A percentile compares a stretch with the other conserved stretches of the same genome.
Conservation (phyloP, 2,888 invertebrate species). For the Empis stercorea region DNA sequence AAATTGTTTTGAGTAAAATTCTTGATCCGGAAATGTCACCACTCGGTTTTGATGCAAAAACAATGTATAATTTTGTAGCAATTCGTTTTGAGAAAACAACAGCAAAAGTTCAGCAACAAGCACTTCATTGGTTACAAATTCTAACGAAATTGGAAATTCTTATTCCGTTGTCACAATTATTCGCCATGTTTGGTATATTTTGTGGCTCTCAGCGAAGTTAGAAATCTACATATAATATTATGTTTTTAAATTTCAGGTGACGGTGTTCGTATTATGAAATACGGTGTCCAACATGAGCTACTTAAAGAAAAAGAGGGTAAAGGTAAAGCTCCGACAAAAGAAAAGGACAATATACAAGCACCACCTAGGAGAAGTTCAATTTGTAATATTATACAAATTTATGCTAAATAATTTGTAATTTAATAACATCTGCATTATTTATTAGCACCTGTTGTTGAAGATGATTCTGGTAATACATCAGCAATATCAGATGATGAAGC, state of each 20-base stretch:
- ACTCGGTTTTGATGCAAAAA: slow-evolving; percentile 83
- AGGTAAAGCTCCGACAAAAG: slow-evolving; percentile 25
- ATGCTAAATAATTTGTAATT: not conserved
- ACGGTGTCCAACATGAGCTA: slow-evolving; percentile 37
- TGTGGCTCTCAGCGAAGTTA: no score
- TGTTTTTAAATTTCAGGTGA: slow-evolving; percentile 35
- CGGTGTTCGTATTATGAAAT: slow-evolving; percentile 65
- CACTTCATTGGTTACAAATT: slow-evolving; percentile 76
- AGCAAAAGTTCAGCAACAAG: slow-evolving; percentile 75
- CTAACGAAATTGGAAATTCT: slow-evolving; percentile 80
- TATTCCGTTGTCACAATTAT: slow-evolving; percentile 74
- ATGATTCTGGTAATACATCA: slow-evolving; percentile 53
- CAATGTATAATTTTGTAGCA: slow-evolving; percentile 89
- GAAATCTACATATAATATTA: no score
- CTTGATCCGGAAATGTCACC: slow-evolving; percentile 94
- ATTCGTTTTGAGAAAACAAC: slow-evolving; percentile 68
- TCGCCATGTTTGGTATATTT: slow-evolving; percentile 60
- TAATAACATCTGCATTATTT: not conserved
- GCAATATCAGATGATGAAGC: slow-evolving; percentile 57
- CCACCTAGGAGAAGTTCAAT: slow-evolving; percentile 40
- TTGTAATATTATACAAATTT: slow-evolving; percentile 31
- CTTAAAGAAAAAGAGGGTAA: slow-evolving; percentile 35
- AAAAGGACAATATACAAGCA: slow-evolving; percentile 30
- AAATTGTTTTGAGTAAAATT: slow-evolving; percentile 80
- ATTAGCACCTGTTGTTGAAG: slow-evolving; percentile 51